Conservation (phyloP, 30 jellyfish, hydroid and myxozoan species). For the Sanderia malayensis region DNA sequence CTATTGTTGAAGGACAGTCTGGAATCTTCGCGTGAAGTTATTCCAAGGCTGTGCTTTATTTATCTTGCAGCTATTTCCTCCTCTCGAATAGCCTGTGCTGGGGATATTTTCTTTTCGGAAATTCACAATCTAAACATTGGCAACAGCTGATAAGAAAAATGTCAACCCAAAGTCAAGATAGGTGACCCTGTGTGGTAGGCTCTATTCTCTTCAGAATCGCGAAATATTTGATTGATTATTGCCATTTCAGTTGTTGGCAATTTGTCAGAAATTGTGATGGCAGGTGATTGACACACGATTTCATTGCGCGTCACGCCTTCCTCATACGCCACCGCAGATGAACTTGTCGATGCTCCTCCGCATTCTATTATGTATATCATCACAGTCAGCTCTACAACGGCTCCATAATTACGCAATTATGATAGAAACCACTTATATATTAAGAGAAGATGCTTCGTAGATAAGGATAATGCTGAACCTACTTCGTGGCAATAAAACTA, state of each 20-base stretch:
- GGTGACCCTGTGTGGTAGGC: neutral
- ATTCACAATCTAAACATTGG: neutral
- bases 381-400: too few species aligned
- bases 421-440: too few species aligned
- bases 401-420: too few species aligned
- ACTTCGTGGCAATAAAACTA: too few species aligned
- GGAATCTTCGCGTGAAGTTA: neutral
- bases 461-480: too few species aligned
- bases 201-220: slow-evolving; percentile 20
- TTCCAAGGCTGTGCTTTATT: slow-evolving; percentile 15
- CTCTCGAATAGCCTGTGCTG: neutral
- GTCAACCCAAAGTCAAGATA: neutral
- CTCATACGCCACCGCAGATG: slow-evolving; percentile 40
- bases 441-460: too few species aligned
- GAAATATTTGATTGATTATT: slow-evolving; percentile 5
- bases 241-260: slow-evolving; percentile 18
- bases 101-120: neutral
- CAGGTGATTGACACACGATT: slow-evolving; percentile 56
- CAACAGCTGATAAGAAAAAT: neutral
- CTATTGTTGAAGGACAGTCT: neutral
- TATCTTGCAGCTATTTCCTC: slow-evolving; percentile 12
- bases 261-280: slow-evolving; percentile 4
- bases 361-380: too few species aligned
- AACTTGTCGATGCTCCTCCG: too few species aligned
- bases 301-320: slow-evolving; percentile 37